phyloP scores from a whole-genome alignment of 2,113 vertebrate species.

The Poicephalus meyeri region DNA sequence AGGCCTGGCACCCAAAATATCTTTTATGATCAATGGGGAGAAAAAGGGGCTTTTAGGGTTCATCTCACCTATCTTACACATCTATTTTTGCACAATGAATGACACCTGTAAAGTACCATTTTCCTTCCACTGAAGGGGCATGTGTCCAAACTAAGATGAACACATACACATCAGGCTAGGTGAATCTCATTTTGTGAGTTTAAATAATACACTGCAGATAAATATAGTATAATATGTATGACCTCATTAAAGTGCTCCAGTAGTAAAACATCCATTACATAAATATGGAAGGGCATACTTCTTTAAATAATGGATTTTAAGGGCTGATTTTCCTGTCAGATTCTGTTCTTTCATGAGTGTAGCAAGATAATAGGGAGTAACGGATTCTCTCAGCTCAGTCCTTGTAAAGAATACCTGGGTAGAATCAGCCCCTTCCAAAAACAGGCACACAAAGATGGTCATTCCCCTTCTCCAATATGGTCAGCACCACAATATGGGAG shows the following conservation, averaged over 20 bases:
- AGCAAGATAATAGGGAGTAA: not conserved
- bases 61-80: not conserved
- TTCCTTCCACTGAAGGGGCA: not conserved
- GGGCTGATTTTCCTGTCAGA: not conserved
- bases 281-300: not conserved
- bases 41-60: not conserved
- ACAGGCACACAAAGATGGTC: not conserved
- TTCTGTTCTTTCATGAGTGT: not conserved
- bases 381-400: not conserved
- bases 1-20: not conserved
- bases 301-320: slow-evolving; percentile 41
- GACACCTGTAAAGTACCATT: not conserved
- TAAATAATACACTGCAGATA: not conserved
- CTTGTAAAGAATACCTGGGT: not conserved
- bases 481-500: not conserved
- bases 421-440: not conserved
- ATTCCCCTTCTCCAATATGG: not conserved
- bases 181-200: not conserved
- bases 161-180: not conserved
- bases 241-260: not conserved
- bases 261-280: not conserved
- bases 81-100: not conserved
- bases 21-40: not conserved
- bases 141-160: not conserved
- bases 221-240: not conserved